Percentiles rank a stretch among this genome's conserved stretches.
These are phyloP conservation scores for Thereva nobilitata DNA, from an alignment of 2,888 invertebrate species.

Conservation along the genomic window DNA sequence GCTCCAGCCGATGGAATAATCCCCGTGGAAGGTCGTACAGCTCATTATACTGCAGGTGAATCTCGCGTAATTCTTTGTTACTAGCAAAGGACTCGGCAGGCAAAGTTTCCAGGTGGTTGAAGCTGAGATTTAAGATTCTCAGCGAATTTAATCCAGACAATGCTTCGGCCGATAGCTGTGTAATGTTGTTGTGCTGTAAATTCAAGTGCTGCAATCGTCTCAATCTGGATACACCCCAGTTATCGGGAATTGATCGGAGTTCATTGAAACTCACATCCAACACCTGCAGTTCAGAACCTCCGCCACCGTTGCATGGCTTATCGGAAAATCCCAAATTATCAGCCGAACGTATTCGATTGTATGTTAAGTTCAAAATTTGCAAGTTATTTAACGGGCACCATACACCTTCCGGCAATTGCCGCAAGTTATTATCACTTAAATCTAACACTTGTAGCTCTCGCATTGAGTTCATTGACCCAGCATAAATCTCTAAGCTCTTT, in stretches of 20 bases:
- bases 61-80: constrained; percentile 78
- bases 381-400: constrained; percentile 80
- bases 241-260: constrained; percentile 71
- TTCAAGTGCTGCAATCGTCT: constrained; percentile 78
- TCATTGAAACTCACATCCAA: constrained; percentile 83
- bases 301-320: constrained; percentile 59
- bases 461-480: constrained; percentile 74
- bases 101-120: constrained; percentile 79
- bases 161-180: constrained; percentile 76
- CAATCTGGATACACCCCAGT: constrained; percentile 74
- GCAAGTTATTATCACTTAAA: constrained; percentile 81
- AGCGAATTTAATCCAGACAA: constrained; percentile 78
- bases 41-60: constrained; percentile 83
- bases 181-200: constrained; percentile 82
- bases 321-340: constrained; percentile 73
- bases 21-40: constrained; percentile 81
- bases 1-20: constrained; percentile 81
- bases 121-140: constrained; percentile 81
- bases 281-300: constrained; percentile 71
- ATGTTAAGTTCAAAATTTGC: constrained; percentile 81
- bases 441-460: constrained; percentile 79
- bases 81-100: constrained; percentile 82
- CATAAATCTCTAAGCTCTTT: constrained; percentile 73
- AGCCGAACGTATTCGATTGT: constrained; percentile 78
- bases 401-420: constrained; percentile 75